These are phyloP conservation scores for Iselma pallidipennis DNA, from an alignment of 2,888 invertebrate genomes.

Conservation along the genomic window DNA sequence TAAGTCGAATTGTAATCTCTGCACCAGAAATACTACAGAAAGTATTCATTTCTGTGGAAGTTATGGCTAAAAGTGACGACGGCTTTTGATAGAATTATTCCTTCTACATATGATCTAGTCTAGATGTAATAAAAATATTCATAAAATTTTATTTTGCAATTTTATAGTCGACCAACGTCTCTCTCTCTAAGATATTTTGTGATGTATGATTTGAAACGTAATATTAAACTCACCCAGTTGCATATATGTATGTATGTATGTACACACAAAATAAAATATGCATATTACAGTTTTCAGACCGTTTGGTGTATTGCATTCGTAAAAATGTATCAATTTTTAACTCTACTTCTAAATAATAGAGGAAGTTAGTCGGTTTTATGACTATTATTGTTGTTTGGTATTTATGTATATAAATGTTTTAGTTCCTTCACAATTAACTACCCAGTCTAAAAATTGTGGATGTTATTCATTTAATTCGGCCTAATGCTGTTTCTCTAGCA, in stretches of 20 bases:
- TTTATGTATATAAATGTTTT: too few relatives aligned
- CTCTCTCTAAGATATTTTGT: conserved; percentile 14
- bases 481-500: background rate
- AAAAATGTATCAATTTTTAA: too few relatives aligned
- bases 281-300: too few relatives aligned
- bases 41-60: background rate
- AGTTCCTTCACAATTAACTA: background rate
- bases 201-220: conserved; percentile 12
- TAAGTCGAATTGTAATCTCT: background rate
- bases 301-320: background rate
- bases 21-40: background rate
- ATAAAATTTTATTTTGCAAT: conserved; percentile 24
- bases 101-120: conserved; percentile 15
- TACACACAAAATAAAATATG: too few relatives aligned
- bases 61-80: background rate
- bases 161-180: conserved; percentile 16
- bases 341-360: too few relatives aligned
- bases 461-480: background rate
- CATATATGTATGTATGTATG: too few relatives aligned
- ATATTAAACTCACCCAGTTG: background rate
- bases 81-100: conserved; percentile 4
- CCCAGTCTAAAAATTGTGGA: background rate
- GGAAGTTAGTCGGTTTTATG: too few relatives aligned
- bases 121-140: conserved; percentile 15
- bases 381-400: too few relatives aligned